Base-by-base conservation (phyloP, 2,888 invertebrate species). In the Heliconius hortense region DNA sequence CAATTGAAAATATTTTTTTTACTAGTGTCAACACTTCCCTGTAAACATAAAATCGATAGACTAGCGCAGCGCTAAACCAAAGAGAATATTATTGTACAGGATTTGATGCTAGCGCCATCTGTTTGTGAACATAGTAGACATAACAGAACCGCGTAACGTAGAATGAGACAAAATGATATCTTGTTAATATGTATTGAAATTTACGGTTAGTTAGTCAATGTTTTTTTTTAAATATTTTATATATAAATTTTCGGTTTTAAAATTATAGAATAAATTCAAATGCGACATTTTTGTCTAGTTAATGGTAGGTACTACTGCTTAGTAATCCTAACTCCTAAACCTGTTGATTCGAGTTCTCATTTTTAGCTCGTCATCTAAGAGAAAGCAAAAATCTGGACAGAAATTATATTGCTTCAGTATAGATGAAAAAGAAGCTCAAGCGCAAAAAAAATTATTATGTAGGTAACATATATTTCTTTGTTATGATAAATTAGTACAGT, bases 61-160 rank as follows among this genome's bases (percentile, higher is more conserved):
- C 84, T 89, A 89, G 92, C 93, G 93, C 92, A 92, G 87, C 89
- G 90, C 89, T 86, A 86, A 86, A 88, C 88, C 88, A 87, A 84
- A 88, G 88, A 88, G 84, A 88, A 88, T 81, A 78, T 79, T 76
- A 80, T 79, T 76, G 80, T 74, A 82, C 82, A 81, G 81, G 82
- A 81, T 76, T 79, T 73, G 74, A 74, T 31, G 70, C 64, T 70
- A 77, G 83, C 86, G 93, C 89, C 93, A 93, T 92, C 93, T 94
- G 82, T 82, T 80, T 81, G 28, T 31, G 67, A 28, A 21, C 75
- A 60, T 39, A 35, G 48, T 21, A 21, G 48, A 48, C 43, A 18
- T 31, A 28, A 28, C 43, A 59, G 5, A 62, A 35, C 59, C 35
- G 24, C 39, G 24, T 60, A 60, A 13, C 26, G 18, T 53, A 28